phyloP scores from a whole-genome alignment of 2,888 invertebrate species.

The Mamestra brassicae region DNA sequence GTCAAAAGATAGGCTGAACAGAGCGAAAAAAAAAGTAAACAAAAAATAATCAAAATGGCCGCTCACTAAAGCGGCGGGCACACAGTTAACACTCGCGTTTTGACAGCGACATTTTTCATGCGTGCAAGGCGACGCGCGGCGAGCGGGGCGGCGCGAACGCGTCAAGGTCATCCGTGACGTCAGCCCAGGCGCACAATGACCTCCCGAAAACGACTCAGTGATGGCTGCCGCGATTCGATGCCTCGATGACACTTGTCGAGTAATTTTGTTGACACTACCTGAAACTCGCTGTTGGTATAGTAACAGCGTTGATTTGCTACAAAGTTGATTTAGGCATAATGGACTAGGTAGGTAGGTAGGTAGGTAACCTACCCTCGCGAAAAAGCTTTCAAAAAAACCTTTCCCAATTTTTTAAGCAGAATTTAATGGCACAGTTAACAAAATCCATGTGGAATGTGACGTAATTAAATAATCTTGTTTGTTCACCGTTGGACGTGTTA shows the following conservation, averaged over 20 bases:
- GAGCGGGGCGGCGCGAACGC: slow-evolving; percentile 74
- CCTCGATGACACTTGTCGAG: slow-evolving; percentile 76
- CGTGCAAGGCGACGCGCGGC: slow-evolving; percentile 72
- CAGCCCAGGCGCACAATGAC: slow-evolving; percentile 85
- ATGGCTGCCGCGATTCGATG: slow-evolving; percentile 73
- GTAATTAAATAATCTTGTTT: slow-evolving; percentile 55
- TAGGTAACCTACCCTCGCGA: slow-evolving; percentile 8
- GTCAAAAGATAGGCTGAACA: slow-evolving; percentile 27
- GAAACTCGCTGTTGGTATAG: slow-evolving; percentile 65
- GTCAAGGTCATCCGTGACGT: slow-evolving; percentile 90
- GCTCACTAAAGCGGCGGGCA: slow-evolving; percentile 49
- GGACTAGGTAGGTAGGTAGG: neutral
- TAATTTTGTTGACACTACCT: slow-evolving; percentile 74
- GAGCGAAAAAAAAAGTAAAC: slow-evolving; percentile 35
- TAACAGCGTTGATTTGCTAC: slow-evolving; percentile 62
- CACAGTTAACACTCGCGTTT: slow-evolving; percentile 65
- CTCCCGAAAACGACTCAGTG: slow-evolving; percentile 83
- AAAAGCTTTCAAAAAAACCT: slow-evolving; percentile 33
- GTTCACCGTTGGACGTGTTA: slow-evolving; percentile 27
- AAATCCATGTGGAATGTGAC: slow-evolving; percentile 24
- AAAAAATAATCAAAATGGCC: slow-evolving; percentile 33
- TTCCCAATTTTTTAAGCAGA: slow-evolving; percentile 27
- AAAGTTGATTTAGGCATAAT: slow-evolving; percentile 70
- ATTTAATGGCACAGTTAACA: slow-evolving; percentile 16
- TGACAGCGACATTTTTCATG: slow-evolving; percentile 80